phyloP scores from a whole-genome alignment of 2,113 vertebrate genomes.

The Dasyornis broadbenti region DNA sequence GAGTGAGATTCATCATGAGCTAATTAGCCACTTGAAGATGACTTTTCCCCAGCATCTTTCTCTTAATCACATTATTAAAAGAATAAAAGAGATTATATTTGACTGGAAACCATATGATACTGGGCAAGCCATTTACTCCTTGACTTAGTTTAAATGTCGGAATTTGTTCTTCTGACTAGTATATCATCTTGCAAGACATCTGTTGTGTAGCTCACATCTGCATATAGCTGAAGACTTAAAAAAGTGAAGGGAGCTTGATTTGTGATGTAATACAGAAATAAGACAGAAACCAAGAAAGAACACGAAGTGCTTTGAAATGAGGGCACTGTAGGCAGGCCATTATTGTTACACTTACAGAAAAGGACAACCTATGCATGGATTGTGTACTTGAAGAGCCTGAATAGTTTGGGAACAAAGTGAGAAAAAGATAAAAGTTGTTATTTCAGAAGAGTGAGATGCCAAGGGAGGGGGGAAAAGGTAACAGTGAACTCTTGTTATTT shows the following conservation, averaged over 20 bases:
- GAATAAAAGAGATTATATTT: background rate
- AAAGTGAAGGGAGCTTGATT: background rate
- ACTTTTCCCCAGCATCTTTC: background rate
- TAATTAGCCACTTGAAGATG: background rate
- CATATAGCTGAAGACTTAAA: background rate
- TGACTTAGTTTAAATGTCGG: background rate
- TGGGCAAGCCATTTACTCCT: background rate
- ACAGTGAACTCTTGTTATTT: background rate
- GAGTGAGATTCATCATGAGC: background rate
- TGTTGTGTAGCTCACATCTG: background rate
- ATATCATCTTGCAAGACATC: background rate
- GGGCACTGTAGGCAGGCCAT: background rate
- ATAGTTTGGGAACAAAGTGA: background rate
- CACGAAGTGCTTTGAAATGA: background rate
- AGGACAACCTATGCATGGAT: fast-evolving
- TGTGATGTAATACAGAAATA: background rate
- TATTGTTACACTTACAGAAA: background rate
- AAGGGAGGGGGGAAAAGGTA: background rate
- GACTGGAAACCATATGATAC: background rate
- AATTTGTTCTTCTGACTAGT: background rate
- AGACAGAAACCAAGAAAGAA: background rate
- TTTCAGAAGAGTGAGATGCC: background rate
- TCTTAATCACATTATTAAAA: background rate
- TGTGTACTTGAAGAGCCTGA: background rate
- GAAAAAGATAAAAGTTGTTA: background rate